phyloP scores from a whole-genome alignment of 2,113 vertebrate species.

The Mus pahari region DNA sequence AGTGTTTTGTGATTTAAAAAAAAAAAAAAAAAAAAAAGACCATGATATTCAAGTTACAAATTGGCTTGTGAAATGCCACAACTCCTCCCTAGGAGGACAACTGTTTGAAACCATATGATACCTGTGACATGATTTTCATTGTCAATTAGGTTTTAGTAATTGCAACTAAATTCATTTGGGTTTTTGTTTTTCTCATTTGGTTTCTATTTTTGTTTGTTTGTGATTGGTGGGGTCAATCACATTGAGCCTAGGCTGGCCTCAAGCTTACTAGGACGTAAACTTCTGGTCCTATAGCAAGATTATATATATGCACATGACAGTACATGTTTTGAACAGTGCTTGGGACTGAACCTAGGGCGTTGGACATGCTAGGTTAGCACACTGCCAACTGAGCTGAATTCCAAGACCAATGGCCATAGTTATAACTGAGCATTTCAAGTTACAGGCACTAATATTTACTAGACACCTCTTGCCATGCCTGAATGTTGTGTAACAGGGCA shows the following conservation, averaged over 20 bases:
- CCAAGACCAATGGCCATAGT: background rate
- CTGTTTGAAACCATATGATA: background rate
- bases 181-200: too few relatives aligned
- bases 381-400: background rate
- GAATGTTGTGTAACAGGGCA: background rate
- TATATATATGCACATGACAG: too few relatives aligned
- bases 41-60: background rate
- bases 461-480: background rate
- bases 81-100: background rate
- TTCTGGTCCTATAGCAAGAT: background rate
- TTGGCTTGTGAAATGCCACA: slow-evolving; percentile 9
- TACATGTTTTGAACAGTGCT: background rate
- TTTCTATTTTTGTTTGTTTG: too few relatives aligned
- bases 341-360: background rate
- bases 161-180: background rate
- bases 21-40: slow-evolving; percentile 10
- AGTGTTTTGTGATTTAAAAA: background rate
- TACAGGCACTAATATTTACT: background rate
- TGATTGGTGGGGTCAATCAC: too few relatives aligned
- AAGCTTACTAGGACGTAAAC: background rate
- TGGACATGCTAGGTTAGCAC: background rate
- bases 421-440: background rate
- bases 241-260: background rate
- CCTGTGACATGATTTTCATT: background rate
- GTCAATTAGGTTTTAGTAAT: slow-evolving; percentile 33